Evolutionary conservation across 1,140 invertebrate species (phyloP).

Genomic region (Trichogramma pretiosum): DNA sequence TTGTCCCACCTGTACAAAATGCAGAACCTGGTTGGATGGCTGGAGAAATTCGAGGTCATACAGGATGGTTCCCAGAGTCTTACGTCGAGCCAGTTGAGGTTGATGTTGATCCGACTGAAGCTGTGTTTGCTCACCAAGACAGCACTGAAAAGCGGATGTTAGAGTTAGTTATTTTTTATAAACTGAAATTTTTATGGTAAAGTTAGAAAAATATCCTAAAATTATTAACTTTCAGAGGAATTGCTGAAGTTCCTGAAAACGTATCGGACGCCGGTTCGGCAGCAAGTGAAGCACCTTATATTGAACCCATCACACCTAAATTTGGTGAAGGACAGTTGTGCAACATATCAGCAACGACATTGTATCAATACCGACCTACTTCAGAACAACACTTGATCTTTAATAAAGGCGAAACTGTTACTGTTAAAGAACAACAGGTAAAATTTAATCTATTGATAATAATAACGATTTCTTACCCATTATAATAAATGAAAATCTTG

Average conservation of each 20-base stretch:
- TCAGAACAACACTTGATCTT: constrained; percentile 60
- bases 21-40: constrained; percentile 96
- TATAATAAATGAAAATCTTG: constrained; percentile 5
- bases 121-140: constrained; percentile 37
- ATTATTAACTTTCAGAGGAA: constrained; percentile 48
- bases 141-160: constrained; percentile 44
- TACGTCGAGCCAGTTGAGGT: constrained; percentile 79
- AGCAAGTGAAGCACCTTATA: constrained; percentile 33
- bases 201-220: no score
- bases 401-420: constrained; percentile 58
- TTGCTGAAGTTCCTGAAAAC: constrained; percentile 66
- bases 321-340: constrained; percentile 38
- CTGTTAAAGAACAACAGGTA: constrained; percentile 56
- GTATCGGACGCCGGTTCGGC: constrained; percentile 48
- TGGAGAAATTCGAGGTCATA: constrained; percentile 78
- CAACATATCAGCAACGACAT: constrained; percentile 47
- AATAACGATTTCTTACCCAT: not conserved
- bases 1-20: constrained; percentile 75
- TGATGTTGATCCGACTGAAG: constrained; percentile 9
- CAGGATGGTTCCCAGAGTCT: constrained; percentile 96
- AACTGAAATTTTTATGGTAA: constrained; percentile 8
- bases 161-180: constrained; percentile 33
- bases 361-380: constrained; percentile 60
- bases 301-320: constrained; percentile 35
- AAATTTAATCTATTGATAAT: not conserved